Conservation (phyloP, 1,140 invertebrate species). For the Dinothrombium tinctorium region DNA sequence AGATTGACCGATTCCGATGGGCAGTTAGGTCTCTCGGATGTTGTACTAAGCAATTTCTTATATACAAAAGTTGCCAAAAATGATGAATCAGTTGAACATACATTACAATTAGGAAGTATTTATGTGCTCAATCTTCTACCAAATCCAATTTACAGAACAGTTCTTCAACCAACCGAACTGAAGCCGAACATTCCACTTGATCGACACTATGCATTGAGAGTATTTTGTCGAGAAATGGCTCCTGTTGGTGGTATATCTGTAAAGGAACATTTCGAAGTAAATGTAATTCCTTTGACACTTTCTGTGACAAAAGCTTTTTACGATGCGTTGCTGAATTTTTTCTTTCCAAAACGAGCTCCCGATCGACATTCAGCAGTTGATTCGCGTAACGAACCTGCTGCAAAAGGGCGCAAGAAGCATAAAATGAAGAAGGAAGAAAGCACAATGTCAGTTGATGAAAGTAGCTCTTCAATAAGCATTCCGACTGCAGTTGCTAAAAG, state of each 20-base stretch:
- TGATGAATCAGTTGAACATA: conserved; percentile 88
- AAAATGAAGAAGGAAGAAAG: neutral
- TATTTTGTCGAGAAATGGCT: conserved; percentile 68
- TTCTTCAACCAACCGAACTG: conserved; percentile 60
- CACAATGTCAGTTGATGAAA: neutral
- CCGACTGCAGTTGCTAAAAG: neutral
- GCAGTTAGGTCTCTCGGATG: conserved; percentile 83
- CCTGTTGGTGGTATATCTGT: conserved; percentile 91
- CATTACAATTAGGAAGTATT: conserved; percentile 87
- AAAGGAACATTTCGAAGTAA: conserved; percentile 95
- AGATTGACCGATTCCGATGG: conserved; percentile 87
- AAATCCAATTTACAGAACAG: conserved; percentile 79
- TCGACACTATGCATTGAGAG: conserved; percentile 48
- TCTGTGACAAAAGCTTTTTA: conserved; percentile 91
- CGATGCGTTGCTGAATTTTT: conserved; percentile 89
- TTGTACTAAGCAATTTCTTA: conserved; percentile 84
- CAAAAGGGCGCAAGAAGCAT: neutral
- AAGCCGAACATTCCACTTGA: conserved; percentile 72
- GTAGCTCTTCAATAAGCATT: neutral
- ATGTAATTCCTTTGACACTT: conserved; percentile 73
- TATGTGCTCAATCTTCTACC: conserved; percentile 82
- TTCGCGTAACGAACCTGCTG: neutral
- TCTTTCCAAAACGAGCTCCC: no score
- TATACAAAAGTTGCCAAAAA: conserved; percentile 91
- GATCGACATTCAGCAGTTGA: neutral